phyloP scores from a whole-genome alignment of 2,797 vertebrate genomes.

The Squalus acanthias region DNA sequence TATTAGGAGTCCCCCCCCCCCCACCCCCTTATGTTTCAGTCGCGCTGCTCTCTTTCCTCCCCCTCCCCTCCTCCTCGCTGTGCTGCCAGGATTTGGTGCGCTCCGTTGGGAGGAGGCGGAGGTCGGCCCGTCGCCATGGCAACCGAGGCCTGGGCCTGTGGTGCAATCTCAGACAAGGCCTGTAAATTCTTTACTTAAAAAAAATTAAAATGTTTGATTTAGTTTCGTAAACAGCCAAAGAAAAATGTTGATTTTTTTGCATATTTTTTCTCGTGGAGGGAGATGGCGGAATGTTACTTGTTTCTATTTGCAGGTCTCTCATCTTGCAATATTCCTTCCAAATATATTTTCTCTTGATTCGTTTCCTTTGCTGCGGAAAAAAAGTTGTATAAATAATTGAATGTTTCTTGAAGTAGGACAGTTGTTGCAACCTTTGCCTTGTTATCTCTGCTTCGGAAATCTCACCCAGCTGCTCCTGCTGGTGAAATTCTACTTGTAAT shows the following conservation, averaged over 20 bases:
- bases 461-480: neutral
- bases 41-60: neutral
- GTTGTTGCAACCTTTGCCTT: neutral
- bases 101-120: neutral
- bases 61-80: neutral
- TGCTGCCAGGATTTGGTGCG: neutral
- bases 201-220: neutral
- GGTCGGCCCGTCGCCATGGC: neutral
- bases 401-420: neutral
- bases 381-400: slow-evolving; percentile 13
- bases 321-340: neutral
- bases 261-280: too few relatives aligned
- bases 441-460: neutral
- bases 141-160: neutral
- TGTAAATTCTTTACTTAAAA: neutral
- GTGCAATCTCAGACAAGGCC: neutral
- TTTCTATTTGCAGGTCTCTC: neutral
- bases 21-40: neutral
- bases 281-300: neutral
- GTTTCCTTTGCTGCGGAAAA: neutral
- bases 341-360: neutral
- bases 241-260: neutral
- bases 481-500: neutral
- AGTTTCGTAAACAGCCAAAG: neutral
- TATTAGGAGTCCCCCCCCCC: too few relatives aligned